Evolutionary conservation across 2,888 invertebrate species (phyloP), one percentile per base, ranked within the genome.

Genomic region (Leptinotarsa tumamoca): DNA sequence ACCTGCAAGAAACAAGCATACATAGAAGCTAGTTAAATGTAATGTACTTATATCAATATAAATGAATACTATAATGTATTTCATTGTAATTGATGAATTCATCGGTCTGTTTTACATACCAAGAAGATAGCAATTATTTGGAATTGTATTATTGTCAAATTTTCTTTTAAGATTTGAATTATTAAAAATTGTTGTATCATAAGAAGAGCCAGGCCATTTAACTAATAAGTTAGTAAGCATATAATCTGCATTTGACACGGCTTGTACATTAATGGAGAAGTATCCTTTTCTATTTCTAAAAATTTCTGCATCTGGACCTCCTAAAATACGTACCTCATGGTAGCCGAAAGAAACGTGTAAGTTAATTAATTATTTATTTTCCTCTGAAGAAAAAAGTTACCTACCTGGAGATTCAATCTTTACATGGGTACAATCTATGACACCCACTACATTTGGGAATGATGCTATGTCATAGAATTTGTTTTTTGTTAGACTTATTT

Each of bases 221-320:
- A 56, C 71, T 15, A 74, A 67, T 4, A 71, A 66, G 49, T 71
- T 67, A 54, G 66, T 56, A 21, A 74, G 51, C 13, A 54, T 43
- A 49, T 71, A 51, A 33, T 67, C 67, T n/a, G 74, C 67, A 68
- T 67, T 67, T 14, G 33, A 63, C 21, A 71, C 49, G 13, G 49
- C 71, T 61, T 74, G 74, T 18, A 61, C 52, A 69, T 74, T 74
- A 15, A 75, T 54, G n/a, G 75, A 74, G 51, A 74, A 74, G 56
- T 66, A 71, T 14, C 23, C 43, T 74, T 74, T 71, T 68, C 74
- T 33, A 58, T 75, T 75, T 23, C 71, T 67, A 52, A 56, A 72
- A 43, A 71, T 54, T 18, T 73, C 69, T 23, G 66, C 52, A 63
- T 73, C 73, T 33, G 43, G n/a, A 61, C 69, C 73, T 49, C 73